These are phyloP conservation scores for Cantharis lateralis DNA, from an alignment of 2,888 invertebrate species.

Conservation along the genomic window DNA sequence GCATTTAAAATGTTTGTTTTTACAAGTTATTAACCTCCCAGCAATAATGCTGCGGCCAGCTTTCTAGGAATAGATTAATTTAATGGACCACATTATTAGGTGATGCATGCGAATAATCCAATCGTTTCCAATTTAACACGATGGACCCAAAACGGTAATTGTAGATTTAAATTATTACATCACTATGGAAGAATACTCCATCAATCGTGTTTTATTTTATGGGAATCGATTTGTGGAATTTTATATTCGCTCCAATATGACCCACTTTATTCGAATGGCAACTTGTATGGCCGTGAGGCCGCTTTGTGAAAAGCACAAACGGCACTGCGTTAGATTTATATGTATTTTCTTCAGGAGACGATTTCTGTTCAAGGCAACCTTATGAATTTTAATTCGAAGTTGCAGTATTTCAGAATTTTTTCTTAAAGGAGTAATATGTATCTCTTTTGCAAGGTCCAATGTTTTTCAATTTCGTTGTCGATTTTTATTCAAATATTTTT, in stretches of 20 bases:
- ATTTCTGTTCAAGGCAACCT: background rate
- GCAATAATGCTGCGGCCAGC: too few species aligned
- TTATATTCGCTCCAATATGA: background rate
- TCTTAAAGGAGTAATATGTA: background rate
- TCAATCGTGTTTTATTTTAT: background rate
- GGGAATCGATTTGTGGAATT: background rate
- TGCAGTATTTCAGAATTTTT: background rate
- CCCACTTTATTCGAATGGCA: background rate
- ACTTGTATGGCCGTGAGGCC: background rate
- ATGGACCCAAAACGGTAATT: background rate
- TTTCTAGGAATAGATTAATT: background rate
- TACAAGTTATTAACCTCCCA: too few species aligned
- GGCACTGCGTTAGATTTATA: background rate
- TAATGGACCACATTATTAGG: background rate
- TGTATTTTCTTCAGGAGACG: background rate
- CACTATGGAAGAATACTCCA: background rate
- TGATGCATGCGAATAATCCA: background rate
- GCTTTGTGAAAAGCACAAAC: background rate
- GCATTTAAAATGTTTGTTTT: background rate
- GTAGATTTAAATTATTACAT: background rate
- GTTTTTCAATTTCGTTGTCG: background rate
- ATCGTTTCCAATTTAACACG: background rate
- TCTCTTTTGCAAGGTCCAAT: background rate
- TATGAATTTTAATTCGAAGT: background rate
- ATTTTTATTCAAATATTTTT: background rate